phyloP scores from a whole-genome alignment of 2,888 invertebrate genomes.

The Morpho helenor region DNA sequence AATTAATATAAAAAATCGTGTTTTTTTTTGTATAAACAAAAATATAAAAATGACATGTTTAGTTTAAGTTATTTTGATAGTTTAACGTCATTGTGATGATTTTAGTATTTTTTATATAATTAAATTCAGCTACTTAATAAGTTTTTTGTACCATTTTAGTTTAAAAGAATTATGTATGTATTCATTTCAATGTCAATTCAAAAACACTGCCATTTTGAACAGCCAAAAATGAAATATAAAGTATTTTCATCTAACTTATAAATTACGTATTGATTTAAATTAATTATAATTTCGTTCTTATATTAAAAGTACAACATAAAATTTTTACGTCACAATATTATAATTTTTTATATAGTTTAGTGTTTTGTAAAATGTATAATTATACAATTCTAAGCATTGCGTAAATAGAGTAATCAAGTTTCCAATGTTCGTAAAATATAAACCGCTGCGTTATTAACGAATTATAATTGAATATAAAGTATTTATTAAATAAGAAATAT shows the following conservation, averaged over 20 bases:
- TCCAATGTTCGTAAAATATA: conserved; percentile 29
- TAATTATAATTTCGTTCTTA: background rate
- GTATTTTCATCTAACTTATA: background rate
- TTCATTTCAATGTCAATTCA: conserved; percentile 34
- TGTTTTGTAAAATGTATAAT: conserved; percentile 9
- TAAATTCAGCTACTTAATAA: conserved; percentile 36
- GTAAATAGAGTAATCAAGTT: conserved; percentile 31
- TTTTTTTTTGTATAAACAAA: conserved; percentile 26
- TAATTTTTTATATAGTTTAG: conserved; percentile 1
- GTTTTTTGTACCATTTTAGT: conserved; percentile 64
- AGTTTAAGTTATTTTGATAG: conserved; percentile 40
- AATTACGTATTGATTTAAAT: conserved; percentile 4
- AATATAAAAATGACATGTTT: conserved; percentile 25
- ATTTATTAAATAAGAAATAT: conserved; percentile 67
- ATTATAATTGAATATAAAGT: conserved; percentile 64
- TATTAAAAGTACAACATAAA: too few relatives aligned
- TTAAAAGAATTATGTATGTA: conserved; percentile 23
- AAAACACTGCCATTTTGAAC: conserved; percentile 63
- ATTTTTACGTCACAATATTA: too few relatives aligned
- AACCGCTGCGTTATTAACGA: conserved; percentile 36
- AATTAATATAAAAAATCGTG: conserved; percentile 22
- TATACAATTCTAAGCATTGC: conserved; percentile 16
- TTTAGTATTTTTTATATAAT: conserved; percentile 32
- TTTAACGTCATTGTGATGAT: conserved; percentile 66
- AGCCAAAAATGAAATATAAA: conserved; percentile 28